Base-by-base conservation (phyloP, 92 coral and sea anemone genomes). In the Phenganax stokvisi region DNA sequence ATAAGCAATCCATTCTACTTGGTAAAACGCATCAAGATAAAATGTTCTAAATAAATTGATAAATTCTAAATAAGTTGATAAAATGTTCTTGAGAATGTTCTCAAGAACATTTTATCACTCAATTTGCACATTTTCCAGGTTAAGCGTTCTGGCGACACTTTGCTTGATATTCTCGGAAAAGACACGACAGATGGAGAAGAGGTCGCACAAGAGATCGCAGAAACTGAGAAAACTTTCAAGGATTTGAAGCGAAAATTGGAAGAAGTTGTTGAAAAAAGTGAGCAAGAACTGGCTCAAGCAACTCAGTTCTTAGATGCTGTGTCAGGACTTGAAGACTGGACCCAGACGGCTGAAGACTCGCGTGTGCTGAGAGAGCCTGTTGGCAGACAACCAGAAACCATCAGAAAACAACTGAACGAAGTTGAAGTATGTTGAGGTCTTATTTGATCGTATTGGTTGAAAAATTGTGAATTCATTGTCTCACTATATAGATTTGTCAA, bases 221-320 rank as follows among this genome's bases (percentile, higher is more conserved):
- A 87, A 8, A 84, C 89, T 79, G 79, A 76, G 70, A 83, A 87
- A 57, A 88, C 87, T 80, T 89, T 92, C 86, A 84, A 87, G 56
- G 91, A 92, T 25, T 71, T 90, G 51, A 87, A 88, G 84, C 85
- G 77, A 20, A 85, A 90, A 59, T 84, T 94, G 20, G 88, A 92
- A 59, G 88, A 79, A 25, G 51, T 79, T 5, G 51, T 79, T 63
- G 83, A 79, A 27, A 79, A 64, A 20, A 59, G 83, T 63, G 83
- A 64, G 13, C 59, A 89, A 77, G 97, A 90, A 73, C 52, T 90
- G 16, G 86, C 76, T 56, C 85, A 84, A 67, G 92, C 96, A 15
- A 89, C 87, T 29, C 86, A 86, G 86, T 94, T 94, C 88, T 87
- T 87, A 79, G 98, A 94, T 84, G 89, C 97, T 29, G 75, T 94